phyloP scores from a whole-genome alignment of 2,113 vertebrate genomes.

The Lonchura striata region DNA sequence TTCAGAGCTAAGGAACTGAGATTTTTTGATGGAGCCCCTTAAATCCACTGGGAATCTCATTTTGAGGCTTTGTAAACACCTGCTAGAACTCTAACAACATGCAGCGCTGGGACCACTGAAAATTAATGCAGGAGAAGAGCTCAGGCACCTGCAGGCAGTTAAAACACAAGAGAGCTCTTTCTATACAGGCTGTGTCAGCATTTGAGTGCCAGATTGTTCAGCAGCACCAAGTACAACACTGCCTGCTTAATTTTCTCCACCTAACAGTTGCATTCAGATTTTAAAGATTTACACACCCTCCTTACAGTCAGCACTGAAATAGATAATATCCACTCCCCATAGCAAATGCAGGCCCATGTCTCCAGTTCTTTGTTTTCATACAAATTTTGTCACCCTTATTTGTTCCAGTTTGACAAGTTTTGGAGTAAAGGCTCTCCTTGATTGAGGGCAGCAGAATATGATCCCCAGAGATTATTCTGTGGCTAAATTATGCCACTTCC shows the following conservation, averaged over 20 bases:
- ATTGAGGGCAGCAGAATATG: background rate
- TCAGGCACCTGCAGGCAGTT: background rate
- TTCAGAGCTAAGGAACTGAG: background rate
- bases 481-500: background rate
- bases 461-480: background rate
- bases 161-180: background rate
- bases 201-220: background rate
- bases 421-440: background rate
- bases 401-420: background rate
- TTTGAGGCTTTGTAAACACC: background rate
- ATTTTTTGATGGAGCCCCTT: background rate
- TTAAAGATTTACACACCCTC: background rate
- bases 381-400: background rate
- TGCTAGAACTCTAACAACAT: background rate
- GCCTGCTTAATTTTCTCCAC: background rate
- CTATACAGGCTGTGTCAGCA: background rate
- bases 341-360: background rate
- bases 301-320: background rate
- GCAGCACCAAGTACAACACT: background rate
- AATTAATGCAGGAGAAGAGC: background rate
- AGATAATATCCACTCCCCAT: background rate
- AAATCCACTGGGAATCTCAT: background rate
- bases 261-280: background rate
- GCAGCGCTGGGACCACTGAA: background rate
- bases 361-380: background rate